Percentiles rank a stretch among this genome's conserved stretches.
These are phyloP conservation scores for Lumbricus terrestris DNA, from an alignment of 2,888 invertebrate genomes.

Conservation along the genomic window DNA sequence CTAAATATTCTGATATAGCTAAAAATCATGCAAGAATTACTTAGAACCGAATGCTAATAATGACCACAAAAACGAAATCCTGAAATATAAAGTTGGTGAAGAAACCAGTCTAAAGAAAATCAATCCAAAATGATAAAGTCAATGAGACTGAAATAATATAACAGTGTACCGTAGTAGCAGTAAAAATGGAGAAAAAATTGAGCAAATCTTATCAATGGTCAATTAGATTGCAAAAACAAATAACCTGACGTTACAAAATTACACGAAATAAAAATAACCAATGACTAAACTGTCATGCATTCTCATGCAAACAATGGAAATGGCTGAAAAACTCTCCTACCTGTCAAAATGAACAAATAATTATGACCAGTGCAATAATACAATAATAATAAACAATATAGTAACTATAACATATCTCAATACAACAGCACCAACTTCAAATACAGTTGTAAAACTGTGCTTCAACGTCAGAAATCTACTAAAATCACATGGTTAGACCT, in stretches of 20 bases:
- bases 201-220: not conserved
- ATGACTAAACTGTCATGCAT: not conserved
- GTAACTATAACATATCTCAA: too few relatives aligned
- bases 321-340: not conserved
- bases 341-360: not conserved
- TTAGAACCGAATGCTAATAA: not conserved
- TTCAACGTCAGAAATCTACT: not conserved
- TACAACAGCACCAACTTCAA: too few relatives aligned
- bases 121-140: too few relatives aligned
- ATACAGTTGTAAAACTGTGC: too few relatives aligned
- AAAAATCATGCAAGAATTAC: not conserved
- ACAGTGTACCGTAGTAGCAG: not conserved
- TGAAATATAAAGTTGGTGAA: not conserved
- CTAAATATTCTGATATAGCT: not conserved
- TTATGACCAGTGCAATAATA: not conserved
- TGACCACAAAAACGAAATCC: not conserved
- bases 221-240: not conserved
- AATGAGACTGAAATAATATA: not conserved
- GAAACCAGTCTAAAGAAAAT: not conserved
- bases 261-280: not conserved
- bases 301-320: not conserved
- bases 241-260: not conserved
- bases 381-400: not conserved
- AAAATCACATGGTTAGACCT: not conserved
- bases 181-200: too few relatives aligned